These are phyloP conservation scores for Buceros bicornis DNA, from an alignment of 2,797 vertebrate genomes.

Conservation along the genomic window DNA sequence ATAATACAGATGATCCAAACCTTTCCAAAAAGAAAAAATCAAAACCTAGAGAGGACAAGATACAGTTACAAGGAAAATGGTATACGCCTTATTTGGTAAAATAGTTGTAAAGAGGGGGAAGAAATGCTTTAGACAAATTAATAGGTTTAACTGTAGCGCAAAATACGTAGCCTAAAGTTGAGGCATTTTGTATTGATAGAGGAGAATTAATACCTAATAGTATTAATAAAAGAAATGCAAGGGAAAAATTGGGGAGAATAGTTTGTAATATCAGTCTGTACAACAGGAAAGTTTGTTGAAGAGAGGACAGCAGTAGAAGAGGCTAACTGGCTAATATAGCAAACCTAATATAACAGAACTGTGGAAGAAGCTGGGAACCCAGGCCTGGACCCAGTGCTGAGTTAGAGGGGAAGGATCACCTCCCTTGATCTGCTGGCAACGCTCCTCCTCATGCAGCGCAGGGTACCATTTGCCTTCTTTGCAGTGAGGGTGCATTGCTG, in stretches of 20 bases:
- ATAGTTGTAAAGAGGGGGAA: neutral
- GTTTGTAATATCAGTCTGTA: neutral
- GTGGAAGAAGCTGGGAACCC: neutral
- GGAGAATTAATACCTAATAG: neutral
- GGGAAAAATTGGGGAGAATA: neutral
- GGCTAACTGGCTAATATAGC: neutral
- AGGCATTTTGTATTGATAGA: neutral
- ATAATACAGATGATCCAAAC: neutral
- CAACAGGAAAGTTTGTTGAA: neutral
- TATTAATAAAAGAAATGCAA: neutral
- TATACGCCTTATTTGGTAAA: neutral
- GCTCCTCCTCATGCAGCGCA: fast-evolving
- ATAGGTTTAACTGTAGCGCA: neutral
- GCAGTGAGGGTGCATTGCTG: neutral
- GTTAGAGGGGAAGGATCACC: neutral
- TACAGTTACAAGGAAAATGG: neutral
- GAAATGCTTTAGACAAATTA: neutral
- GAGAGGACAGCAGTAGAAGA: neutral
- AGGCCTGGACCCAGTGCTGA: neutral
- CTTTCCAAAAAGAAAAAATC: neutral
- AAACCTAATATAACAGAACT: neutral
- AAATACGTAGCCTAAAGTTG: neutral
- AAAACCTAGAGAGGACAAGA: neutral
- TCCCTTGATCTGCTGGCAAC: fast-evolving
- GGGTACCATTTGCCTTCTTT: neutral